Percentiles rank a stretch among this genome's conserved stretches.
Evolutionary conservation across 2,888 invertebrate species (phyloP).

Genomic region (Hyppa rectilinea): DNA sequence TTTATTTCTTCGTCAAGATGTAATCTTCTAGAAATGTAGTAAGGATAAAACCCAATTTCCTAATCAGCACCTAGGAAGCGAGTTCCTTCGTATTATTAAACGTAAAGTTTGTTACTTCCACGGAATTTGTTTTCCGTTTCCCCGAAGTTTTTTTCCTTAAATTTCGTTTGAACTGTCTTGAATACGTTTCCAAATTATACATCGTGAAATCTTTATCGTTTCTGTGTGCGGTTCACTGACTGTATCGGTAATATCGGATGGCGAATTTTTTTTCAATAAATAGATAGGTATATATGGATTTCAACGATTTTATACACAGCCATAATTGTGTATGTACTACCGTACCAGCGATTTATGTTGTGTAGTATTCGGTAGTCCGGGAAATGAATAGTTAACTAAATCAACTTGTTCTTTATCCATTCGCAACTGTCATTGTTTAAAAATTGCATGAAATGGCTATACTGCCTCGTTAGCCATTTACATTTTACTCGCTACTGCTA

Average conservation of each 20-base stretch:
- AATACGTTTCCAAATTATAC: slow-evolving; percentile 16
- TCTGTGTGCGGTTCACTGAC: slow-evolving; percentile 12
- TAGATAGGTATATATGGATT: not conserved
- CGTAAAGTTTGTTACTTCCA: slow-evolving; percentile 29
- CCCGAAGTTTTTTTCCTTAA: not conserved
- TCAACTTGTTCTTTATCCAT: not conserved
- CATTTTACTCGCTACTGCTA: too few species aligned
- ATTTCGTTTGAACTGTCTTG: slow-evolving; percentile 15
- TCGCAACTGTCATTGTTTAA: not conserved
- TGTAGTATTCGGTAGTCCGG: not conserved
- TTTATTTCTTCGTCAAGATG: slow-evolving; percentile 23
- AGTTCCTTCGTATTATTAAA: slow-evolving; percentile 24
- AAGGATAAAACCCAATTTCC: slow-evolving; percentile 54
- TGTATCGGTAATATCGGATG: not conserved
- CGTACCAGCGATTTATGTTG: not conserved
- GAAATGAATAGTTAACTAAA: not conserved
- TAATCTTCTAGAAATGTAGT: slow-evolving; percentile 44
- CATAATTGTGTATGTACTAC: not conserved
- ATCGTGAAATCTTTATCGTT: slow-evolving; percentile 20
- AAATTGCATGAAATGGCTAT: not conserved
- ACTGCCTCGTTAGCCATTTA: too few species aligned
- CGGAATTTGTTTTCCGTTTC: slow-evolving; percentile 21
- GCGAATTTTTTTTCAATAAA: not conserved
- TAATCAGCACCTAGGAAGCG: slow-evolving; percentile 37
- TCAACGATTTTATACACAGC: not conserved